A percentile compares a stretch with the other conserved stretches of the same genome.
These are phyloP conservation scores for Hylia prasina DNA, from an alignment of 2,113 vertebrate species.

Conservation along the genomic window DNA sequence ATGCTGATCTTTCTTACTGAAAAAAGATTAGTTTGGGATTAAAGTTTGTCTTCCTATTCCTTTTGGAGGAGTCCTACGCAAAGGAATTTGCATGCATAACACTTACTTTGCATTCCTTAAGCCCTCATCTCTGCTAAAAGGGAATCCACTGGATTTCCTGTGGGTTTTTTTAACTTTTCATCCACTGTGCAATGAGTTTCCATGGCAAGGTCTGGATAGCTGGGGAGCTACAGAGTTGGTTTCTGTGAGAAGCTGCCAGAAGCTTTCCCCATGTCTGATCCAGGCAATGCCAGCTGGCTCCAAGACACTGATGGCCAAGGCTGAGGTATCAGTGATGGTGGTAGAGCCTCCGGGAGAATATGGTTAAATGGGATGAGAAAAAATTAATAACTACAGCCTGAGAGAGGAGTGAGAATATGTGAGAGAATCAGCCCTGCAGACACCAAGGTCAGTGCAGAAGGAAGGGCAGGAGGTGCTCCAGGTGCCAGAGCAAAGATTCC, in stretches of 20 bases:
- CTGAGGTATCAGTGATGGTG: background rate
- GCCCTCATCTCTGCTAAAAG: background rate
- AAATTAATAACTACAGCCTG: background rate
- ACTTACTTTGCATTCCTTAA: background rate
- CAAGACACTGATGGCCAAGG: background rate
- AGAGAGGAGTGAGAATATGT: background rate
- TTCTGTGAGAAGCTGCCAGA: background rate
- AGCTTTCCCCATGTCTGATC: background rate
- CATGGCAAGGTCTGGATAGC: background rate
- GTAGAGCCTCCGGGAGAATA: background rate
- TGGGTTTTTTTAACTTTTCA: background rate
- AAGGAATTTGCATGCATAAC: background rate
- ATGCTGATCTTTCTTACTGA: background rate
- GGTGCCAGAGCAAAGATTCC: background rate
- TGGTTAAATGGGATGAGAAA: background rate
- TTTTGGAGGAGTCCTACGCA: background rate
- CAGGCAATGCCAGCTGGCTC: background rate
- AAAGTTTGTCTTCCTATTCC: background rate
- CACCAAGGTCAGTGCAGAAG: background rate
- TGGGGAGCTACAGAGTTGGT: background rate
- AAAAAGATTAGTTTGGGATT: background rate
- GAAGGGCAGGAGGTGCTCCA: background rate
- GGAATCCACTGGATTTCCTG: background rate
- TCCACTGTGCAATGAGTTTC: background rate
- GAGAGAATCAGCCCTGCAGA: background rate